A percentile compares a stretch with the other conserved stretches of the same genome.
Conservation (phyloP, 2,797 vertebrate genomes). For the Danionella dracula region DNA sequence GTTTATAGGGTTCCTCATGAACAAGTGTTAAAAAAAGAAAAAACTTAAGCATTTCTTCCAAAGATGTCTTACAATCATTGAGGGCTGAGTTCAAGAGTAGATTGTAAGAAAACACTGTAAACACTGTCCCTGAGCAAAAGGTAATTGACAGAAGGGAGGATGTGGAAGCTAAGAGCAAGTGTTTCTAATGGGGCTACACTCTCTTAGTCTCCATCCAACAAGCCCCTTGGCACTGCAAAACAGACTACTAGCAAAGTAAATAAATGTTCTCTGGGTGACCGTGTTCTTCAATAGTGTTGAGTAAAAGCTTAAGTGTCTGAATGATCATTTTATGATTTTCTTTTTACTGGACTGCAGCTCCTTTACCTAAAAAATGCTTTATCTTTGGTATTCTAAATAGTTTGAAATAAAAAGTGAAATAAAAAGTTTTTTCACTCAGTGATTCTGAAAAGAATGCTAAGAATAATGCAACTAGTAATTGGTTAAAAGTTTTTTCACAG, state of each 20-base stretch:
- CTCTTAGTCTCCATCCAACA: conserved; percentile 57
- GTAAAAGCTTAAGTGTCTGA: conserved; percentile 4
- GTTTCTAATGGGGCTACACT: conserved; percentile 64
- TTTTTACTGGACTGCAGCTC: not conserved
- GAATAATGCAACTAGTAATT: no score
- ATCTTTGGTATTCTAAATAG: not conserved
- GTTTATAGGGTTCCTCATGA: no score
- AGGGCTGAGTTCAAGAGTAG: no score
- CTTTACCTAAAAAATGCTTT: not conserved
- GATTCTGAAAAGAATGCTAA: no score
- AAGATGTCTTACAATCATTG: not conserved
- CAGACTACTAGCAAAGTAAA: conserved; percentile 57
- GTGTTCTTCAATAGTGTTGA: conserved; percentile 46
- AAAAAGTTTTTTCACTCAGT: no score
- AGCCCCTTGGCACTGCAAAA: conserved; percentile 61
- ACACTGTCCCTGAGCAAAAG: conserved; percentile 52
- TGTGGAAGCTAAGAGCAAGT: conserved; percentile 57
- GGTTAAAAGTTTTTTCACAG: no score
- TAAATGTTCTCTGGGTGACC: conserved; percentile 63
- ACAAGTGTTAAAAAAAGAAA: not conserved
- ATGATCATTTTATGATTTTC: not conserved
- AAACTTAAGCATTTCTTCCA: not conserved
- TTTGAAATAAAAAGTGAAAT: no score
- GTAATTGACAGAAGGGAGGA: conserved; percentile 55
- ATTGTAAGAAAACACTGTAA: conserved; percentile 8